Evolutionary conservation across 2,797 vertebrate genomes (phyloP).

Genomic region (Poeciliopsis presidionis): DNA sequence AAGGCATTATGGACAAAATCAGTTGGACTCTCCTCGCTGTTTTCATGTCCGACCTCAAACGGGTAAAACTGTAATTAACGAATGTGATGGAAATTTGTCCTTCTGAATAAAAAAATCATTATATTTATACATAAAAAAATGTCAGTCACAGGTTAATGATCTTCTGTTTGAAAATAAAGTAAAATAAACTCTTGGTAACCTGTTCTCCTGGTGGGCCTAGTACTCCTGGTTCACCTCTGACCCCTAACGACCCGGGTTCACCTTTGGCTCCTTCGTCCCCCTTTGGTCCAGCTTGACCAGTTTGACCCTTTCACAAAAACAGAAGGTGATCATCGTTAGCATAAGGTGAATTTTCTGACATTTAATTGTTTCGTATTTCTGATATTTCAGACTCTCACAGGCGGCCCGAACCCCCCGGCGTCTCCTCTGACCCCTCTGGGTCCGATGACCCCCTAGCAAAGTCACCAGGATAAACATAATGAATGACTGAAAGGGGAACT

Average conservation of each 20-base stretch:
- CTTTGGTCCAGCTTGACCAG: slow-evolving; percentile 70
- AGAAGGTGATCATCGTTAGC: not conserved
- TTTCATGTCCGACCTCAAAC: too few relatives aligned
- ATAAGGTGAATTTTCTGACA: not conserved
- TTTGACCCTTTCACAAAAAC: slow-evolving; percentile 71
- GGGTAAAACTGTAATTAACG: too few relatives aligned
- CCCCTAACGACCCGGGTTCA: slow-evolving; percentile 73
- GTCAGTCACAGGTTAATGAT: not conserved
- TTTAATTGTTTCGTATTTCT: not conserved
- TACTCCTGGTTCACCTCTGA: slow-evolving; percentile 78
- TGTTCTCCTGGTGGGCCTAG: slow-evolving; percentile 76
- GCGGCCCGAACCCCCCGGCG: slow-evolving; percentile 72
- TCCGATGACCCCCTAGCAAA: slow-evolving; percentile 80
- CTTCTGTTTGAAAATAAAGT: not conserved
- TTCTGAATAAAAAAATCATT: too few relatives aligned
- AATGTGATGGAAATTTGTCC: too few relatives aligned
- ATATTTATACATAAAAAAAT: too few relatives aligned
- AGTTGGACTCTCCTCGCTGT: too few relatives aligned
- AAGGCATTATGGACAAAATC: too few relatives aligned
- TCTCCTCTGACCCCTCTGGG: slow-evolving; percentile 81
- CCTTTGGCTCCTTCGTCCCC: slow-evolving; percentile 79
- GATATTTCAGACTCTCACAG: slow-evolving; percentile 69
- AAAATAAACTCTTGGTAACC: slow-evolving; percentile 49
- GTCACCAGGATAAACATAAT: slow-evolving; percentile 13
- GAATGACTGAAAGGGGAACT: not conserved